Evolutionary conservation across 2,113 vertebrate genomes (phyloP), one percentile per base, ranked within the genome.

Genomic region (Poeciliopsis occidentalis): DNA sequence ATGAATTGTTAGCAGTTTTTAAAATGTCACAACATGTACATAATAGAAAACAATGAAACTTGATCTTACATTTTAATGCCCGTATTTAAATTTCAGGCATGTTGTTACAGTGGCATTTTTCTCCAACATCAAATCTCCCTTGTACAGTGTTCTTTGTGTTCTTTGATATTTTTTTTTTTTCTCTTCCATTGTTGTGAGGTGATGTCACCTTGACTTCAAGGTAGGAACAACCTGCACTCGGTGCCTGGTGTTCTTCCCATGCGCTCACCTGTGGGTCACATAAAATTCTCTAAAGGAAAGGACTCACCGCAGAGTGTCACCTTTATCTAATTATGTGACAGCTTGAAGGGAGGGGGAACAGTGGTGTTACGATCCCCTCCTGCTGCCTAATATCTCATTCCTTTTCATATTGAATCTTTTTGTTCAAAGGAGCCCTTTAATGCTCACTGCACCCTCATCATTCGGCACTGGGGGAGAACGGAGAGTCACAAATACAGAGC

Each of bases 261-360:
- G 11, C 67, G 44, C 79, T 86, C 82, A 89, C 82, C 90, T 67
- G 34, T 64, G 69, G 85, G 89, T 88, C 64, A 54, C 76, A 12
- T 66, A 75, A 51, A 78, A 88, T 79, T 85, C 88, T 85, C 84
- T 17, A 64, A 63, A 37, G 81, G 75, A 79, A 76, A n/a, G 81
- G 85, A 81, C 84, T 85, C 26, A 19, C 83, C 65, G 79, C 57
- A 22, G 60, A 73, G 68, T 29, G 41, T 83, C 88, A 86, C 86
- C 83, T 92, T 90, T 85, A 91, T 88, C 90, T 92, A 92, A 92
- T 94, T 91, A 91, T 81, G 76, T 88, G 85, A 91, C 88, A 82
- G 88, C 90, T 93, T 88, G 81, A 87, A 86, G 89, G 79, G 82
- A 87, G 78, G 83, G 75, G 76, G 80, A 79, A 60, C 84, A 74